A percentile compares a stretch with the other conserved stretches of the same genome.
phyloP scores from a whole-genome alignment of 2,113 vertebrate genomes.

The Zosterops hypoxanthus region DNA sequence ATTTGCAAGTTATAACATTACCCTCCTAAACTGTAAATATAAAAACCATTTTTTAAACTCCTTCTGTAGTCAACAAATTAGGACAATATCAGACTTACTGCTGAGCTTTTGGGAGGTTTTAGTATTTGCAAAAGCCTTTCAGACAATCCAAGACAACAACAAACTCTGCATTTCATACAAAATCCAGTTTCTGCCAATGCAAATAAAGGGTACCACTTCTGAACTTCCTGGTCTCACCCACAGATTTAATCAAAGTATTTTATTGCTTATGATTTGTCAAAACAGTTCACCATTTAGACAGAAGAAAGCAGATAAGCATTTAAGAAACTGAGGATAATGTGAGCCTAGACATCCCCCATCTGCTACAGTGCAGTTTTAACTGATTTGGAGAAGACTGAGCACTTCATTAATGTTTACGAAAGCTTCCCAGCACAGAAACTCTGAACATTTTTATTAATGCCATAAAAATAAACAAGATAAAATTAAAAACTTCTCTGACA shows the following conservation, averaged over 20 bases:
- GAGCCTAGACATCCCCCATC: constrained; percentile 50
- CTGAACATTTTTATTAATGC: not conserved
- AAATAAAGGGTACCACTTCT: not conserved
- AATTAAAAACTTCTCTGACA: not conserved
- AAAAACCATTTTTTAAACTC: not conserved
- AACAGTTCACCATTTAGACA: constrained; percentile 5
- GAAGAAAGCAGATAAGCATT: constrained; percentile 44
- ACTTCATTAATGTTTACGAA: not conserved
- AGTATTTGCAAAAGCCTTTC: not conserved
- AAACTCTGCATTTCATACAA: not conserved
- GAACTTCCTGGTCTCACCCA: not conserved
- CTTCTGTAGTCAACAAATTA: not conserved
- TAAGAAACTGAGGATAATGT: constrained; percentile 52
- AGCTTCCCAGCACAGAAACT: not conserved
- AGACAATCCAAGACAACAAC: not conserved
- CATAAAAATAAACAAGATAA: not conserved
- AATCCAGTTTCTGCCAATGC: not conserved
- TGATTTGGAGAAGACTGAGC: constrained; percentile 7
- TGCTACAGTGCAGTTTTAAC: constrained; percentile 38
- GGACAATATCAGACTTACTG: not conserved
- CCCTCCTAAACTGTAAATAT: not conserved
- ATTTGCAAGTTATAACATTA: not conserved
- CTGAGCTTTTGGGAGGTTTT: not conserved
- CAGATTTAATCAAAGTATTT: not conserved
- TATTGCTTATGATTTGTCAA: constrained; percentile 18